phyloP scores from a whole-genome alignment of 2,888 invertebrate genomes.

The Nudaria mundana region DNA sequence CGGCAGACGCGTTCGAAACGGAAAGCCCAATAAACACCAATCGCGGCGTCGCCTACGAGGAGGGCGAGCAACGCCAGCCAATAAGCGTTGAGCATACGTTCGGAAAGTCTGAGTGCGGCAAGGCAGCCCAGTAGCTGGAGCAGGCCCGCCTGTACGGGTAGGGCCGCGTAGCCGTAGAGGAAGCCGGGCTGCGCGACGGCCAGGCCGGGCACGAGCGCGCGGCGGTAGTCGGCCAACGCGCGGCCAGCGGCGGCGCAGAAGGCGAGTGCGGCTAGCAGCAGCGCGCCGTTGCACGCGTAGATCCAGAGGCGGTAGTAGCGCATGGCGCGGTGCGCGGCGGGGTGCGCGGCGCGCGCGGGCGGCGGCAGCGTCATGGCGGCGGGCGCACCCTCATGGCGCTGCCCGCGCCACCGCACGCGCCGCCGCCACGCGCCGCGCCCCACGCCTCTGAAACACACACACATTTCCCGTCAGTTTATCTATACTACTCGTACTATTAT shows the following conservation, averaged over 20 bases:
- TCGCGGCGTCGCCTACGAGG: conserved; percentile 90
- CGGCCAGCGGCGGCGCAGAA: conserved; percentile 89
- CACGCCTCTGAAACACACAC: conserved; percentile 67
- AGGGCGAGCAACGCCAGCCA: conserved; percentile 90
- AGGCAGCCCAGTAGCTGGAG: conserved; percentile 90
- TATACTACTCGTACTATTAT: not conserved
- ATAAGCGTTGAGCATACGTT: conserved; percentile 90
- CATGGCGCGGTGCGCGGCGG: conserved; percentile 82
- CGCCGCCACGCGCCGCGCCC: conserved; percentile 80
- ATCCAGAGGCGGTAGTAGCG: conserved; percentile 95
- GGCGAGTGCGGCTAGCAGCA: conserved; percentile 90
- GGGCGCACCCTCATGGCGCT: conserved; percentile 80
- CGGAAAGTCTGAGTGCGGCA: conserved; percentile 90
- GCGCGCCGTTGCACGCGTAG: conserved; percentile 94
- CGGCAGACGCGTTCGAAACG: conserved; percentile 88
- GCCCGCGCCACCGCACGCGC: conserved; percentile 80
- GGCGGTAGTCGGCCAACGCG: conserved; percentile 86
- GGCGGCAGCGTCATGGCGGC: conserved; percentile 82
- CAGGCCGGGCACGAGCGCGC: conserved; percentile 87
- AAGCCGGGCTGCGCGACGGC: conserved; percentile 90
- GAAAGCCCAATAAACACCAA: conserved; percentile 93
- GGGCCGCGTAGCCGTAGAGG: conserved; percentile 91
- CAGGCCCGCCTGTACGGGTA: conserved; percentile 86
- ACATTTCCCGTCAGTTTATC: conserved; percentile 4
- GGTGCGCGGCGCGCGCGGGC: conserved; percentile 78